A percentile compares a stretch with the other conserved stretches of the same genome.
phyloP scores from a whole-genome alignment of 2,797 vertebrate genomes.

The Danio tinwini region DNA sequence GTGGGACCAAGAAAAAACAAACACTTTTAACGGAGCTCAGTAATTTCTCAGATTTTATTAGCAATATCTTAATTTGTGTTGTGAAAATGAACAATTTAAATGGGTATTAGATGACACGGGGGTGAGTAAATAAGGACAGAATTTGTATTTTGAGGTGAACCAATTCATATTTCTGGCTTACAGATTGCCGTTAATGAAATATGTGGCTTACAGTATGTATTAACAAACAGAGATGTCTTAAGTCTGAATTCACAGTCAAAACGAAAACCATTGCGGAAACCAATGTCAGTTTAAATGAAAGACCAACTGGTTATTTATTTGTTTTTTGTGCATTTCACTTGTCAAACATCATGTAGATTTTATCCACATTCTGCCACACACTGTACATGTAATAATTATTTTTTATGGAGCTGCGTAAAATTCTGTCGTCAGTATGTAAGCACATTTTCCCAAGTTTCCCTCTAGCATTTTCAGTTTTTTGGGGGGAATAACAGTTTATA shows the following conservation, averaged over 20 bases:
- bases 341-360: not conserved
- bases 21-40: too few relatives aligned
- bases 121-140: too few relatives aligned
- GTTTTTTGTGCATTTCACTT: not conserved
- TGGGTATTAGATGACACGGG: too few relatives aligned
- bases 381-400: not conserved
- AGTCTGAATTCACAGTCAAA: not conserved
- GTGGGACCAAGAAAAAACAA: too few relatives aligned
- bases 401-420: not conserved
- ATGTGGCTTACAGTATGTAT: slow-evolving; percentile 45
- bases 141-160: too few relatives aligned
- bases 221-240: slow-evolving; percentile 56
- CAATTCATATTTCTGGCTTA: slow-evolving; percentile 9
- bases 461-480: not conserved
- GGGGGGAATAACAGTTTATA: not conserved
- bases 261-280: not conserved
- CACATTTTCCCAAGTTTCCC: not conserved
- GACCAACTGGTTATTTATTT: not conserved
- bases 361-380: slow-evolving; percentile 2
- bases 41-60: too few relatives aligned
- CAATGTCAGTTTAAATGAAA: not conserved
- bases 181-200: slow-evolving; percentile 51
- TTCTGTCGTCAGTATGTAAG: not conserved
- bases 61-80: too few relatives aligned
- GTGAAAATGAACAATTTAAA: too few relatives aligned